These are phyloP conservation scores for Tauraco erythrolophus DNA, from an alignment of 2,113 vertebrate genomes.

Conservation along the genomic window DNA sequence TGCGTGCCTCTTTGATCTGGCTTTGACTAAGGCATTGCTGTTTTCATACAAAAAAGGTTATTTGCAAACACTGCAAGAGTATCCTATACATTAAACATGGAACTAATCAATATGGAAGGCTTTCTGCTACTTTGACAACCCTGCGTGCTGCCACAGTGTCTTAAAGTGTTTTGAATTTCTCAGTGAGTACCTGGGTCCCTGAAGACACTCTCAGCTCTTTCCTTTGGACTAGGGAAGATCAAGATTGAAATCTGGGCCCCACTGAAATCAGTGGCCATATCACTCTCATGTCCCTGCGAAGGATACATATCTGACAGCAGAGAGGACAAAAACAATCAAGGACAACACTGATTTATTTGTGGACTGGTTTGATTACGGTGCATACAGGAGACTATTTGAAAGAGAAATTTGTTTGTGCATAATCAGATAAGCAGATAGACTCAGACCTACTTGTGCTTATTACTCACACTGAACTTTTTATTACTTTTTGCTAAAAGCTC, in stretches of 20 bases:
- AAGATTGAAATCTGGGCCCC: constrained; percentile 8
- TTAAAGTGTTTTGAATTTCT: constrained; percentile 46
- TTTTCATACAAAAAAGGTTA: constrained; percentile 81
- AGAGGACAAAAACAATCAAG: constrained; percentile 52
- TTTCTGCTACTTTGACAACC: constrained; percentile 71
- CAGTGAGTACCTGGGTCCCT: constrained; percentile 2
- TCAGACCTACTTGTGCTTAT: background rate
- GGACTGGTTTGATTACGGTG: constrained; percentile 35
- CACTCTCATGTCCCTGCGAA: background rate
- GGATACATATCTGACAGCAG: background rate
- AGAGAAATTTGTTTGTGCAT: constrained; percentile 49
- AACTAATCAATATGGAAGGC: constrained; percentile 79
- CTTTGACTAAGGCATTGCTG: constrained; percentile 79
- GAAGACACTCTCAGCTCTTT: background rate
- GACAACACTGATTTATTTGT: constrained; percentile 43
- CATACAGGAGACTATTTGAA: constrained; percentile 15
- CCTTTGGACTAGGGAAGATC: background rate
- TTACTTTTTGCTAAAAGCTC: background rate
- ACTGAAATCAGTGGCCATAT: background rate
- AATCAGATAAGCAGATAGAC: constrained; percentile 12
- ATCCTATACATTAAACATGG: constrained; percentile 80
- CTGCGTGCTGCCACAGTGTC: background rate
- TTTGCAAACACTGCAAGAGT: constrained; percentile 78
- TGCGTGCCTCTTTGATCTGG: constrained; percentile 78
- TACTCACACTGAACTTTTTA: background rate